Evolutionary conservation across 1,140 invertebrate genomes (phyloP), one percentile per base, ranked within the genome.

Genomic region (Drosophila sp.): DNA sequence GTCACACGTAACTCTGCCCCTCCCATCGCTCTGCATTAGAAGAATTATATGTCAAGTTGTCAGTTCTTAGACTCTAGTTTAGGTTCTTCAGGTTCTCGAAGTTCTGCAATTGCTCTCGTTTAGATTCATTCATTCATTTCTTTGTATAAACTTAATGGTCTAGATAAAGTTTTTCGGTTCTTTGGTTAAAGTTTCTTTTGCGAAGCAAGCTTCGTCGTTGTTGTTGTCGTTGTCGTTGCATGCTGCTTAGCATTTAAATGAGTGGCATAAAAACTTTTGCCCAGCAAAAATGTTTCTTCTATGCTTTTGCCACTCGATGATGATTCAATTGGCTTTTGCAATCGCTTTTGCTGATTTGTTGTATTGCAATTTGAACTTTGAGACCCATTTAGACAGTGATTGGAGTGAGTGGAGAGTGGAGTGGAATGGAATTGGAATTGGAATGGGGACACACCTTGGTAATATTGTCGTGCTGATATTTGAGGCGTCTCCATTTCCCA

Each of bases 131-230:
- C 23, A 50, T 50, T 73, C 17, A 17, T 17, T 78, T 75, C 80
- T 77, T 77, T 83, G 84, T 87, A 71, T 79, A 63, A 89, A 89
- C 79, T 79, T 83, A 87, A 87, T 89, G 84, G 76, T 80, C 83
- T 89, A 87, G 84, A 87, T 87, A 89, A 87, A 85, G 82, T 86
- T 87, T 86, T 87, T 66, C 44, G 69, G 72, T 65, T 64, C 35
- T 27, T 54, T 35, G 23, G 41, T 65, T 76, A 73, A 41, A 74
- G 73, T 77, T 76, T 44, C 10, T 67, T 57, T 67, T 47, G 72
- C 64, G 44, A 55, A 50, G 66, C 73, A 17, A 17, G 61, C 63
- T 61, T 74, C 17, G 57, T n/a, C 56, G 56, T 11, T 4, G 30
- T n/a, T 17, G 17, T 17, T 17, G 17, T 4, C 33, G 6, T 57